Conservation (phyloP, 2,797 vertebrate species). For the Anguilla anguilla region DNA sequence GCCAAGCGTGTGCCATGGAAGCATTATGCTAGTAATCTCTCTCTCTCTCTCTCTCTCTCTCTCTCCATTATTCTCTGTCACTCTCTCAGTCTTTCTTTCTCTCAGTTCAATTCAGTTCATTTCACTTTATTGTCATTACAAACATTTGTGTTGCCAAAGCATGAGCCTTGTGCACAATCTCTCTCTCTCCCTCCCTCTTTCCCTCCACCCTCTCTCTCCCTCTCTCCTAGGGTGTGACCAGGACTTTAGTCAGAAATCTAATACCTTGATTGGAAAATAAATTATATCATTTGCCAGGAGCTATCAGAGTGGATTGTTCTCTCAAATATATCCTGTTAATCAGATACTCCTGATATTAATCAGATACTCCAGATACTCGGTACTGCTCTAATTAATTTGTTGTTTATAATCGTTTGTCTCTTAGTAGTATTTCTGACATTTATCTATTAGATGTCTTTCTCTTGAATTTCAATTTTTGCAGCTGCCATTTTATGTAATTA, state of each 20-base stretch:
- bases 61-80: background rate
- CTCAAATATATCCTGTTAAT: background rate
- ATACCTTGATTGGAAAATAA: background rate
- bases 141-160: constrained; percentile 12
- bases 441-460: no score
- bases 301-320: background rate
- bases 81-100: background rate
- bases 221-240: constrained; percentile 5
- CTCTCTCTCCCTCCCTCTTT: background rate
- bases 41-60: background rate
- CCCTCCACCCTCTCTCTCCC: background rate
- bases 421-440: no score
- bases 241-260: background rate
- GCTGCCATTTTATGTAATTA: background rate
- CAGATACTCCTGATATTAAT: background rate
- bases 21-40: background rate
- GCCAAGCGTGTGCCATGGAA: background rate
- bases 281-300: background rate
- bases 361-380: background rate
- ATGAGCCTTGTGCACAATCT: background rate
- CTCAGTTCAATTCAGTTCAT: background rate
- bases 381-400: no score
- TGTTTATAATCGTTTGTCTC: background rate
- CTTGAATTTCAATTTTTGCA: no score
- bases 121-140: background rate